Evolutionary conservation across 2,888 invertebrate genomes (phyloP).

Genomic region (Drosophila aldrichi): DNA sequence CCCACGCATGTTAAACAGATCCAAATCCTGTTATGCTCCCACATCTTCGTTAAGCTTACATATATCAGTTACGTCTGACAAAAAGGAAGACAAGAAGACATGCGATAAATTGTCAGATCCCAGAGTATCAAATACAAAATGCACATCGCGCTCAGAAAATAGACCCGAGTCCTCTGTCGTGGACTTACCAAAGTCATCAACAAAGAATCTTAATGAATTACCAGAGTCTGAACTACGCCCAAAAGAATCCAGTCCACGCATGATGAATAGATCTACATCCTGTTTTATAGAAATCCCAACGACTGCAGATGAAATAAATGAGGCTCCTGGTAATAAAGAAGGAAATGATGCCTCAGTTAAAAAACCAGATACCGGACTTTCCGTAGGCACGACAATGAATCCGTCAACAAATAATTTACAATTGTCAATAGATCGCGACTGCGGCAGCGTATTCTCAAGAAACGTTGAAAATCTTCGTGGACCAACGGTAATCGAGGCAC

Average conservation of each 20-base stretch:
- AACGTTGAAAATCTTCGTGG: conserved; percentile 14
- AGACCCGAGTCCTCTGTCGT: not conserved
- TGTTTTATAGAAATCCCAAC: conserved; percentile 1
- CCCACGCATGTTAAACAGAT: not conserved
- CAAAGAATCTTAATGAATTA: not conserved
- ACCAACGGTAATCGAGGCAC: conserved; percentile 77
- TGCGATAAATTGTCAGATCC: not conserved
- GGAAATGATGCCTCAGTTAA: not conserved
- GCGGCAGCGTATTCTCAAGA: not conserved
- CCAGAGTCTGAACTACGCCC: not conserved
- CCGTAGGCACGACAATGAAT: not conserved
- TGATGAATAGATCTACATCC: conserved; percentile 34
- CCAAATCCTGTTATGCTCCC: conserved; percentile 8
- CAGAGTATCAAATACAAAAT: not conserved
- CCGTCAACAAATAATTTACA: not conserved
- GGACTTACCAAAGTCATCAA: not conserved
- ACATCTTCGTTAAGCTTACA: not conserved
- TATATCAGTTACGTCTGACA: not conserved
- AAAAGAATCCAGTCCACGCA: conserved; percentile 9
- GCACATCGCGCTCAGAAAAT: conserved; percentile 12
- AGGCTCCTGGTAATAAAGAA: not conserved
- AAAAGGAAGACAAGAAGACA: not conserved
- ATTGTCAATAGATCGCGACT: not conserved
- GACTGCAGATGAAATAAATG: not conserved
- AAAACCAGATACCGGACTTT: not conserved